Evolutionary conservation across 1,140 invertebrate genomes (phyloP).

Genomic region (Lithobius niger): DNA sequence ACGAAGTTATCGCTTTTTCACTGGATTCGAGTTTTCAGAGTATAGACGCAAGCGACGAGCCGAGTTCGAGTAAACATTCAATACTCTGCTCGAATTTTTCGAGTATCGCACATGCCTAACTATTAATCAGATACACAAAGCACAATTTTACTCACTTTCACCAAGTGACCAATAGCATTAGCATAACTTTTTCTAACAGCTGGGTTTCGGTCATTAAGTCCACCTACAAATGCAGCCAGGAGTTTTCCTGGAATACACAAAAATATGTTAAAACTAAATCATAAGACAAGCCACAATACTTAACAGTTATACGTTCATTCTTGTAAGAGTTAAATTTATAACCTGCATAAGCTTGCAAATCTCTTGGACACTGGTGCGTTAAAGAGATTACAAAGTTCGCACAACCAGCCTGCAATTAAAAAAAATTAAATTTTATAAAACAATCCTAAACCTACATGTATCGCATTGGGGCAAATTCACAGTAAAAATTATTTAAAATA

Average conservation of each 20-base stretch:
- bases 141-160: conserved; percentile 30
- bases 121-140: background rate
- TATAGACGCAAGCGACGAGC: too few relatives aligned
- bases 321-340: too few relatives aligned
- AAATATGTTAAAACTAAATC: conserved; percentile 2
- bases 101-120: too few relatives aligned
- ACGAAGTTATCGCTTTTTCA: background rate
- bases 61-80: too few relatives aligned
- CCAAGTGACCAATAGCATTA: conserved; percentile 66
- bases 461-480: too few relatives aligned
- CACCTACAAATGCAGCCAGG: conserved; percentile 56
- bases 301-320: too few relatives aligned
- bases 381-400: conserved; percentile 69
- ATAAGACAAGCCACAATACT: conserved; percentile 9
- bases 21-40: background rate
- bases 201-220: conserved; percentile 66
- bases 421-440: too few relatives aligned
- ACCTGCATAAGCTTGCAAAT: conserved; percentile 48
- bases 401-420: conserved; percentile 45
- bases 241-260: conserved; percentile 48
- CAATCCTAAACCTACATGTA: too few relatives aligned
- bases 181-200: conserved; percentile 71
- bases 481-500: too few relatives aligned
- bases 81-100: too few relatives aligned
- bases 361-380: conserved; percentile 41